A percentile compares a stretch with the other conserved stretches of the same genome.
These are phyloP conservation scores for Daubentonia madagascariensis DNA, from an alignment of 2,113 vertebrate species.

Conservation along the genomic window DNA sequence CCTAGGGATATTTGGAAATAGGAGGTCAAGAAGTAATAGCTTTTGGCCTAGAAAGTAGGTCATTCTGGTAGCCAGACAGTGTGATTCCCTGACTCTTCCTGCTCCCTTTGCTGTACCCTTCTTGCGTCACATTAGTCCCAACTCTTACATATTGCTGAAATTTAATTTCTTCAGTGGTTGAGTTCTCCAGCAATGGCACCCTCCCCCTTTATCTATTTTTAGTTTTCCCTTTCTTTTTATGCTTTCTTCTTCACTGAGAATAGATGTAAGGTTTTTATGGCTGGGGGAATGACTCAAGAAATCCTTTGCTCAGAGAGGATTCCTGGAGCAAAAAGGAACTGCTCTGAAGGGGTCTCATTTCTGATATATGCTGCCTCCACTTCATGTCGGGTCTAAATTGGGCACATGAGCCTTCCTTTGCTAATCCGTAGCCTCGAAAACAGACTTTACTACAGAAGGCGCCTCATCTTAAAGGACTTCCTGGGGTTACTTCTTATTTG, in stretches of 20 bases:
- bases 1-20: neutral
- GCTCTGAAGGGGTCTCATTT: neutral
- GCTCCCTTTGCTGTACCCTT: neutral
- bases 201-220: neutral
- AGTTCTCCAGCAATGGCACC: neutral
- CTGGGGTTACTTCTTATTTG: neutral
- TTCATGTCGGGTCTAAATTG: neutral
- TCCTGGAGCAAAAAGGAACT: neutral
- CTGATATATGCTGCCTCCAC: neutral
- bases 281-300: neutral
- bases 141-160: neutral
- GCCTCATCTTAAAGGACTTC: neutral
- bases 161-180: neutral
- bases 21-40: neutral
- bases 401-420: neutral
- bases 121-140: neutral
- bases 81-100: neutral
- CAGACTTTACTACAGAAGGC: neutral
- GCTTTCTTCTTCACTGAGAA: neutral
- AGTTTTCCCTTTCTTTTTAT: neutral
- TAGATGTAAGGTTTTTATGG: neutral
- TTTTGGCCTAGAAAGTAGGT: neutral
- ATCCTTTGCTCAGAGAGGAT: neutral
- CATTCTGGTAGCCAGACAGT: neutral
- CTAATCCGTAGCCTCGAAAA: neutral